phyloP scores from a whole-genome alignment of 2,113 vertebrate species.

The Phyllostomus discolor region DNA sequence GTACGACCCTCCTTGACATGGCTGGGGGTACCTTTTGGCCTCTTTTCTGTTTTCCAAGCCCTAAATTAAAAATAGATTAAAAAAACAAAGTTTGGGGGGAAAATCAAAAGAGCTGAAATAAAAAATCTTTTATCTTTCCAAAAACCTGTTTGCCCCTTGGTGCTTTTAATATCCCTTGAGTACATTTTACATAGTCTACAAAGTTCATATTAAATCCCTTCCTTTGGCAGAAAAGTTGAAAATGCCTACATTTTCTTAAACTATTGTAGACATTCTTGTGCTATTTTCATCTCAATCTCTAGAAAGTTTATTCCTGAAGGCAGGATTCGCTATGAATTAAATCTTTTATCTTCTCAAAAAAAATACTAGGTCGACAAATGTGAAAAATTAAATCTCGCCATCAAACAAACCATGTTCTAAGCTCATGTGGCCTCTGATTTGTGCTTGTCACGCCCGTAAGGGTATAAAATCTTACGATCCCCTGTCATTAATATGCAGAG shows the following conservation, averaged over 20 bases:
- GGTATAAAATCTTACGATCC: background rate
- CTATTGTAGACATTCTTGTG: background rate
- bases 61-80: background rate
- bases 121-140: background rate
- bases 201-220: background rate
- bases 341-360: background rate
- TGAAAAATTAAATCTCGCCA: conserved; percentile 1
- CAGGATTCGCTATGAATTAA: background rate
- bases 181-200: background rate
- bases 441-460: background rate
- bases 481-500: background rate
- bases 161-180: background rate
- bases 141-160: background rate
- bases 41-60: conserved; percentile 14
- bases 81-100: background rate
- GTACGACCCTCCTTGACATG: background rate
- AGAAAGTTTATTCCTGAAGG: background rate
- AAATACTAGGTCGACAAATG: background rate
- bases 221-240: conserved; percentile 5
- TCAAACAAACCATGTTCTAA: background rate
- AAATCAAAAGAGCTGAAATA: background rate
- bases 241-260: background rate
- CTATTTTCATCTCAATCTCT: background rate
- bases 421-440: background rate
- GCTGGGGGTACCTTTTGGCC: background rate